Percentiles rank a stretch among this genome's conserved stretches.
phyloP scores from a whole-genome alignment of 2,797 vertebrate genomes.

The Manis pentadactyla region DNA sequence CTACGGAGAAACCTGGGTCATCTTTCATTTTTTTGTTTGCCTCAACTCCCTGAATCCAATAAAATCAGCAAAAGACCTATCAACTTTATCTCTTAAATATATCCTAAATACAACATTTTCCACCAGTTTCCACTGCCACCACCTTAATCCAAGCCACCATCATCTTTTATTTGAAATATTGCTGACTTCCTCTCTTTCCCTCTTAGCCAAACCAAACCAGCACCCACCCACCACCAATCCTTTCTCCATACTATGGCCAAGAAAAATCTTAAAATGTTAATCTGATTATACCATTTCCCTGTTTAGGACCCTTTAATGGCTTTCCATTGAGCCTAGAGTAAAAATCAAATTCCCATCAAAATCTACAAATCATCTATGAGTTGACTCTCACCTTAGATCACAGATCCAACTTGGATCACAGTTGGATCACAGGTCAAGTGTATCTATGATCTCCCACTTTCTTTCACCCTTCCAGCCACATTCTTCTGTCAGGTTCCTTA shows the following conservation, averaged over 20 bases:
- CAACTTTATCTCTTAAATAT: not conserved
- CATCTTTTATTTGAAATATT: not conserved
- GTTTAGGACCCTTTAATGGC: not conserved
- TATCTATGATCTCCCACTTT: not conserved
- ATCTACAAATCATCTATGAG: not conserved
- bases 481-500: not conserved
- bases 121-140: not conserved
- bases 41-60: not conserved
- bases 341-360: not conserved
- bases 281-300: not conserved
- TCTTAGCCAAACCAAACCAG: not conserved
- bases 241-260: not conserved
- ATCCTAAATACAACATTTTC: not conserved
- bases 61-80: not conserved
- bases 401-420: too few species aligned
- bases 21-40: slow-evolving; percentile 4
- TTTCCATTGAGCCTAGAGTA: not conserved
- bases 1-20: not conserved
- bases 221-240: not conserved
- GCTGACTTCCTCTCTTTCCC: not conserved
- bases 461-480: not conserved
- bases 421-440: not conserved
- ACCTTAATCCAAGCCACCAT: not conserved
- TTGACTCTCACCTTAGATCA: not conserved
- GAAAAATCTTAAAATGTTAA: not conserved